phyloP scores from a whole-genome alignment of 2,113 vertebrate species.

The Sebastes fasciatus region DNA sequence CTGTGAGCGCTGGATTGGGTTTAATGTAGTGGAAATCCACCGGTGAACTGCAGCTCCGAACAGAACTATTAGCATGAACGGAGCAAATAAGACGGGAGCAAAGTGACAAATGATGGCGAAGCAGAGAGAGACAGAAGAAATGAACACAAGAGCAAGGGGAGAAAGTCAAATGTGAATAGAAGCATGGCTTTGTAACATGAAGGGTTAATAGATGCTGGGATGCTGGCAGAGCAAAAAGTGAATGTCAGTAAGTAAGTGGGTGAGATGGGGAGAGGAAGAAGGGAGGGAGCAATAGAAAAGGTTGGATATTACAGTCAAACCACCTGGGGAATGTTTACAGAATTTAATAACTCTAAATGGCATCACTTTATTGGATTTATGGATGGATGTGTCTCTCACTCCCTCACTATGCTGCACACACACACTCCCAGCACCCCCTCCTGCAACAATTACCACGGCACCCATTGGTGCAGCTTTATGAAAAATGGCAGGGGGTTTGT shows the following conservation, averaged over 20 bases:
- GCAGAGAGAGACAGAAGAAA: not conserved
- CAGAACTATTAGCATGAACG: conserved; percentile 15
- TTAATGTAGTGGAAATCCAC: conserved; percentile 52
- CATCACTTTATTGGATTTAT: conserved; percentile 82
- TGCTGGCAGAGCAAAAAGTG: conserved; percentile 23
- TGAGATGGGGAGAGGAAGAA: conserved; percentile 6
- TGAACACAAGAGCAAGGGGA: not conserved
- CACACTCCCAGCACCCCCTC: conserved; percentile 20
- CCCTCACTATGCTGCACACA: conserved; percentile 25
- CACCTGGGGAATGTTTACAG: conserved; percentile 79
- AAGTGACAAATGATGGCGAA: not conserved
- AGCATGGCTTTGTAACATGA: not conserved
- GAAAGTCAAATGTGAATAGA: conserved; percentile 8
- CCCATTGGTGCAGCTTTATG: conserved; percentile 40
- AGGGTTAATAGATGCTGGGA: conserved; percentile 28
- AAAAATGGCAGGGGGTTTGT: conserved; percentile 39
- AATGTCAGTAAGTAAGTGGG: conserved; percentile 32
- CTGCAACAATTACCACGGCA: conserved; percentile 53
- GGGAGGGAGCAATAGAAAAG: conserved; percentile 22
- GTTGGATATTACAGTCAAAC: conserved; percentile 67
- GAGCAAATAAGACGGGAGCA: not conserved
- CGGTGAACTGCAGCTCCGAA: conserved; percentile 18
- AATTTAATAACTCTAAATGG: conserved; percentile 82
- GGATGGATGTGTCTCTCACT: conserved; percentile 59
- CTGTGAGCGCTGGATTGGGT: conserved; percentile 13